Conservation (phyloP, 2,888 invertebrate species). For the Sipha maydis region DNA sequence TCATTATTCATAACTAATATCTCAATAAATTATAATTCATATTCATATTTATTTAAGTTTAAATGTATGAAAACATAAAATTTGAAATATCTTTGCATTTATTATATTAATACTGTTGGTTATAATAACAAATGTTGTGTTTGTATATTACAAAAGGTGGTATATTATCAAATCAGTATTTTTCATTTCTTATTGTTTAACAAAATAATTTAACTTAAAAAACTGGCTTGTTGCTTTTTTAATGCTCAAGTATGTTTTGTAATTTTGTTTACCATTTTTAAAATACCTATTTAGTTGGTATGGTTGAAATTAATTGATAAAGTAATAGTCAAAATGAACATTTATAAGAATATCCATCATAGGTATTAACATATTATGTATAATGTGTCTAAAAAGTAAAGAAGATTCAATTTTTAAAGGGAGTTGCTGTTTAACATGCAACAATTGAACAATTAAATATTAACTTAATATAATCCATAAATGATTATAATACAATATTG, state of each 20-base stretch:
- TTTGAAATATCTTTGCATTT: conserved; percentile 13
- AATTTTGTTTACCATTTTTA: conserved; percentile 14
- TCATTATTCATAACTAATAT: neutral
- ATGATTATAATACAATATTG: too few species aligned
- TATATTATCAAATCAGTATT: conserved; percentile 10
- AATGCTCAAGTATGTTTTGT: conserved; percentile 8
- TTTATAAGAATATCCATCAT: neutral
- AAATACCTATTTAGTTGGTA: neutral
- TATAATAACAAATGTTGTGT: neutral
- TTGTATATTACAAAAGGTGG: neutral
- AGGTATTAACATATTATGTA: neutral
- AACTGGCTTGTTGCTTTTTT: conserved; percentile 1
- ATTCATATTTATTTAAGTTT: neutral
- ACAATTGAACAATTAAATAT: neutral
- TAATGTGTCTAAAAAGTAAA: neutral
- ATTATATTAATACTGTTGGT: neutral
- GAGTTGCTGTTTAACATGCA: neutral
- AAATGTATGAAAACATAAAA: neutral
- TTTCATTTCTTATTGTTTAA: conserved; percentile 24
- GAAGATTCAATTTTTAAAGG: neutral
- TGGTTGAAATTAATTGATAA: neutral
- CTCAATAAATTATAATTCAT: neutral
- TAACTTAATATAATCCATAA: neutral
- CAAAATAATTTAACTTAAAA: neutral
- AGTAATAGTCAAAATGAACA: neutral